Percentiles rank a stretch among this genome's conserved stretches.
Conservation (phyloP, 2,888 invertebrate species). For the Eudasyphora cyanicolor region DNA sequence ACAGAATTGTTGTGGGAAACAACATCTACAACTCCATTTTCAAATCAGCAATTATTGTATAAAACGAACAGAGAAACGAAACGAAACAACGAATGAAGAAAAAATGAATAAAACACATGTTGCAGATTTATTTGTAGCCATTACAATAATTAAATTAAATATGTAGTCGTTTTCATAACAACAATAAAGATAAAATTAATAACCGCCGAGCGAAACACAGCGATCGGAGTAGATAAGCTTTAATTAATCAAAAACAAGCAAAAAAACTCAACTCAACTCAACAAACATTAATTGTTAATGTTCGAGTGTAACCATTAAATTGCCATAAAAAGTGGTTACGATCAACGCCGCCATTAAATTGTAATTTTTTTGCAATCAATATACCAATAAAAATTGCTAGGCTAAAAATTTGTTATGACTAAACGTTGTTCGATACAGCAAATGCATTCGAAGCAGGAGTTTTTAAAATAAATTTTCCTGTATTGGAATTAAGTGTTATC, state of each 20-base stretch:
- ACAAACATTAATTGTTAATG: slow-evolving; percentile 2
- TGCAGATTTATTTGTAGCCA: slow-evolving; percentile 6
- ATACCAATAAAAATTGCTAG: too few species aligned
- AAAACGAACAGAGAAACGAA: neutral
- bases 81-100: neutral
- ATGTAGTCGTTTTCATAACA: slow-evolving; percentile 14
- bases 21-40: neutral
- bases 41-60: neutral
- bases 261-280: too few species aligned
- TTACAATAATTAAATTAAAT: slow-evolving; percentile 33
- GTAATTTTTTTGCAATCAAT: neutral
- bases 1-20: neutral
- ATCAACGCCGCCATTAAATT: neutral
- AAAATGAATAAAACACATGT: slow-evolving; percentile 15
- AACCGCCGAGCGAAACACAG: neutral
- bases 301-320: slow-evolving; percentile 11
- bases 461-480: too few species aligned
- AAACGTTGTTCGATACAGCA: too few species aligned
- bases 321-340: neutral
- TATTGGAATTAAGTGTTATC: too few species aligned
- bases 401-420: too few species aligned
- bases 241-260: slow-evolving; percentile 1
- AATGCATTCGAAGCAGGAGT: too few species aligned
- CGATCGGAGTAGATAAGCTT: neutral
- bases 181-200: slow-evolving; percentile 20